Evolutionary conservation across 1,140 invertebrate genomes (phyloP).

Genomic region (Pomacea maculata): DNA sequence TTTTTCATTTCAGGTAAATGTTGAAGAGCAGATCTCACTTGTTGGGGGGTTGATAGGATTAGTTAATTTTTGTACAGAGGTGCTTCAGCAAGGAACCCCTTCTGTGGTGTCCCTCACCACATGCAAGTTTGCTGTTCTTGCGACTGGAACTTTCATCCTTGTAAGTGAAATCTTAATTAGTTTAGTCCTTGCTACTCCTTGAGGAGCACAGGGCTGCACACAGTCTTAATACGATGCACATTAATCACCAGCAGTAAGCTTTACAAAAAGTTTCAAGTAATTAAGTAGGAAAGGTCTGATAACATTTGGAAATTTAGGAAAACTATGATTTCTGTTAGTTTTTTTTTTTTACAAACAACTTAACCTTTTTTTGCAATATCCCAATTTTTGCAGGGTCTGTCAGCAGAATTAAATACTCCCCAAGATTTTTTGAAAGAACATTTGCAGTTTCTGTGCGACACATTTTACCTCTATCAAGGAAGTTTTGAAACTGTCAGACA

Average conservation of each 20-base stretch:
- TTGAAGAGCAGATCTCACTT: constrained; percentile 52
- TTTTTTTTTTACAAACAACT: no score
- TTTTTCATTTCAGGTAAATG: constrained; percentile 38
- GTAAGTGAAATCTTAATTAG: not conserved
- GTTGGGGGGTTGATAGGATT: constrained; percentile 61
- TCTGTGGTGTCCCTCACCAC: constrained; percentile 30
- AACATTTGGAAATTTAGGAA: no score
- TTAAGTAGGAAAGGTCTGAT: no score
- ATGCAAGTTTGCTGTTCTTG: constrained; percentile 13
- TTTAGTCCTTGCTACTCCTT: no score
- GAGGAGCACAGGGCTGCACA: no score
- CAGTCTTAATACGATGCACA: no score
- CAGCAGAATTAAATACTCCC: constrained; percentile 35
- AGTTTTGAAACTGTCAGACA: constrained; percentile 49
- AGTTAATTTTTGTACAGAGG: constrained; percentile 47
- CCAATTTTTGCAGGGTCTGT: constrained; percentile 47
- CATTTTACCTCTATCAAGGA: constrained; percentile 56
- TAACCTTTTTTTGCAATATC: not conserved
- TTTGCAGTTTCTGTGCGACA: constrained; percentile 47
- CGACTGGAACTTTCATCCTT: constrained; percentile 13
- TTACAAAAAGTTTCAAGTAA: no score
- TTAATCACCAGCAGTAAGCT: no score
- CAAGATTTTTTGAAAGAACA: constrained; percentile 42
- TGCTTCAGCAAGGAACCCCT: constrained; percentile 32
- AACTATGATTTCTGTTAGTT: no score